Conservation (phyloP, 1,140 invertebrate species). For the Drosophila watanabei region DNA sequence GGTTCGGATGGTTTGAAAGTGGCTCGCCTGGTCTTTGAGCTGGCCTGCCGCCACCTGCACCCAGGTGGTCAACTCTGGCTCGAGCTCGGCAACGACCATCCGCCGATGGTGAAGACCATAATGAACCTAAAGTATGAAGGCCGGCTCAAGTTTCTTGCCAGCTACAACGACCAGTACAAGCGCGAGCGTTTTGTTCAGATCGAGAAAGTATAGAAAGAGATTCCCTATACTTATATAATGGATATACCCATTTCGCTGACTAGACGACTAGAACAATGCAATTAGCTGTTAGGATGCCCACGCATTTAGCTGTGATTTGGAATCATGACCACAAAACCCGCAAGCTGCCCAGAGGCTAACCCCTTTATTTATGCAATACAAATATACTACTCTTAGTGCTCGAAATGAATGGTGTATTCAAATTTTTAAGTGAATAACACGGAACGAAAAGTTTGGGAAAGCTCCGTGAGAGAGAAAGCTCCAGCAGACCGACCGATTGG, state of each 20-base stretch:
- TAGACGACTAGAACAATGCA: constrained; percentile 56
- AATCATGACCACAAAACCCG: constrained; percentile 35
- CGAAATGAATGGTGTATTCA: not conserved
- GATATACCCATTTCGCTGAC: constrained; percentile 15
- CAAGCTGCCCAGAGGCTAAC: constrained; percentile 57
- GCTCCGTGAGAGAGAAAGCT: constrained; percentile 30
- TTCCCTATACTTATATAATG: not conserved
- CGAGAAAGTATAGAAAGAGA: constrained; percentile 77
- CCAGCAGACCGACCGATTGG: not conserved
- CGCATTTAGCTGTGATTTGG: constrained; percentile 71
- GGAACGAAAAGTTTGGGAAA: constrained; percentile 15
- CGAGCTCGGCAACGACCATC: constrained; percentile 88
- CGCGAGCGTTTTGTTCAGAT: constrained; percentile 88
- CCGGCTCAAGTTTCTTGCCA: constrained; percentile 85
- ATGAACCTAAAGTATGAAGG: constrained; percentile 86
- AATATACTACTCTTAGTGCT: constrained; percentile 31
- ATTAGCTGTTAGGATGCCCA: constrained; percentile 55
- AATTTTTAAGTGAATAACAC: not conserved
- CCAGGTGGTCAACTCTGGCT: constrained; percentile 87
- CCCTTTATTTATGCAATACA: constrained; percentile 28
- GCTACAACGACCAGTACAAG: constrained; percentile 87
- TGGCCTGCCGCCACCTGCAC: constrained; percentile 86
- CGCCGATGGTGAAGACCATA: constrained; percentile 86
- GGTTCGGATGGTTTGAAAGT: constrained; percentile 88
- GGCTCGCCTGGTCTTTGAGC: constrained; percentile 87